Conservation (phyloP, 2,113 vertebrate genomes). For the Cranoglanis bouderius region DNA sequence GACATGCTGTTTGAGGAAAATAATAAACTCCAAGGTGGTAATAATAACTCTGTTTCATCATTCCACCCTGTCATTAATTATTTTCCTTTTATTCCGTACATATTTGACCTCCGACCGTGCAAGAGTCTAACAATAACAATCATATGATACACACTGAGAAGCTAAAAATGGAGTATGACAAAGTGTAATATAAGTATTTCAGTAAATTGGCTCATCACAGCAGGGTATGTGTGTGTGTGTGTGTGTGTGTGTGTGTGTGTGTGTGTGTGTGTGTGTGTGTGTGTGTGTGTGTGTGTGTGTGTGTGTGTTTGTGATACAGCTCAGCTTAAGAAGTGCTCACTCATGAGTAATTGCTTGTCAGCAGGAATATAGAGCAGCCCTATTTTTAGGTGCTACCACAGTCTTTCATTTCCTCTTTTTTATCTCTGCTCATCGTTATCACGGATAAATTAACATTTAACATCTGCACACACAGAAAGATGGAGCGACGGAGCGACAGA, state of each 20-base stretch:
- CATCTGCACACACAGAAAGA: slow-evolving; percentile 6
- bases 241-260: slow-evolving; percentile 14
- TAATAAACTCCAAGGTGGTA: background rate
- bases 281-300: slow-evolving; percentile 18
- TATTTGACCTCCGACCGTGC: background rate
- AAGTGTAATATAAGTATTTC: slow-evolving; percentile 13
- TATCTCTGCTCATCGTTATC: background rate
- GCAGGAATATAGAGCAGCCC: slow-evolving; percentile 10
- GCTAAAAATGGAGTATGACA: slow-evolving; percentile 1
- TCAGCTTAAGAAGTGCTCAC: slow-evolving; percentile 30
- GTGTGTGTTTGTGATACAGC: slow-evolving; percentile 16
- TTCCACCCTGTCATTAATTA: background rate
- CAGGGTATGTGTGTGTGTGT: slow-evolving; percentile 8
- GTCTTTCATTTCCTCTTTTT: slow-evolving; percentile 18
- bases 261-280: slow-evolving; percentile 4
- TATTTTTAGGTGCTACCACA: slow-evolving; percentile 21
- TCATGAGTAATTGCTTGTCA: slow-evolving; percentile 34
- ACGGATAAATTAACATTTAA: slow-evolving; percentile 28
- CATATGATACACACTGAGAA: background rate
- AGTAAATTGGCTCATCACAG: background rate
- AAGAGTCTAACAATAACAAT: background rate
- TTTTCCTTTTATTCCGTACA: background rate
- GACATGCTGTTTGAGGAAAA: background rate
- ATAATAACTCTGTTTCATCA: background rate
- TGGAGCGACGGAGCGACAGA: background rate